Conservation (phyloP, 2,888 invertebrate genomes). For the Hypomecis atomaria region DNA sequence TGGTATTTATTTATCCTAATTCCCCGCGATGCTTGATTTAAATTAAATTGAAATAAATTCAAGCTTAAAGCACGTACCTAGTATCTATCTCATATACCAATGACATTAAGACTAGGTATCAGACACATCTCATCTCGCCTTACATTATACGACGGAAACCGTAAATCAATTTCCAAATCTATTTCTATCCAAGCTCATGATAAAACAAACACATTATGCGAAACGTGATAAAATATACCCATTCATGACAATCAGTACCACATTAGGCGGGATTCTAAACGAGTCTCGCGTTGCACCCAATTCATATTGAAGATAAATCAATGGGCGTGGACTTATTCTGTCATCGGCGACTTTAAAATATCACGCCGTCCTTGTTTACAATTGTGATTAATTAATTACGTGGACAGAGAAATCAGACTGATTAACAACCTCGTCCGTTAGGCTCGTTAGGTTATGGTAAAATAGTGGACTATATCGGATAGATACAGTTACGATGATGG, state of each 20-base stretch:
- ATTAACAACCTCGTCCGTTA: slow-evolving; percentile 44
- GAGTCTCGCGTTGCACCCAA: slow-evolving; percentile 26
- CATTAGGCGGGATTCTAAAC: slow-evolving; percentile 12
- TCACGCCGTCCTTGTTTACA: slow-evolving; percentile 45
- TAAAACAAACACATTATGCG: slow-evolving; percentile 26
- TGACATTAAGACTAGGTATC: no score
- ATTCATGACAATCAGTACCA: slow-evolving; percentile 23
- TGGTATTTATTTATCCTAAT: no score
- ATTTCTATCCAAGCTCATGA: slow-evolving; percentile 6
- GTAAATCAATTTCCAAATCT: background rate
- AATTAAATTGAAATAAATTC: no score
- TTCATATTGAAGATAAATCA: slow-evolving; percentile 39
- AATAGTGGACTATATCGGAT: slow-evolving; percentile 41
- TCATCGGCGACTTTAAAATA: slow-evolving; percentile 44
- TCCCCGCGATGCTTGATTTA: no score
- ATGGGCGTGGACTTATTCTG: slow-evolving; percentile 44
- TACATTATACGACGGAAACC: background rate
- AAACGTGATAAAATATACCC: slow-evolving; percentile 13
- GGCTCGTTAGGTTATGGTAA: slow-evolving; percentile 44
- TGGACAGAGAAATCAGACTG: slow-evolving; percentile 44
- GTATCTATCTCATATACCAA: no score
- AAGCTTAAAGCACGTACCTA: no score
- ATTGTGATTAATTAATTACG: slow-evolving; percentile 49
- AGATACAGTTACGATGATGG: slow-evolving; percentile 35
- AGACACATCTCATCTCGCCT: background rate